Percentiles rank a stretch among this genome's conserved stretches.
These are phyloP conservation scores for Apamea sordens DNA, from an alignment of 2,888 invertebrate genomes.

Conservation along the genomic window DNA sequence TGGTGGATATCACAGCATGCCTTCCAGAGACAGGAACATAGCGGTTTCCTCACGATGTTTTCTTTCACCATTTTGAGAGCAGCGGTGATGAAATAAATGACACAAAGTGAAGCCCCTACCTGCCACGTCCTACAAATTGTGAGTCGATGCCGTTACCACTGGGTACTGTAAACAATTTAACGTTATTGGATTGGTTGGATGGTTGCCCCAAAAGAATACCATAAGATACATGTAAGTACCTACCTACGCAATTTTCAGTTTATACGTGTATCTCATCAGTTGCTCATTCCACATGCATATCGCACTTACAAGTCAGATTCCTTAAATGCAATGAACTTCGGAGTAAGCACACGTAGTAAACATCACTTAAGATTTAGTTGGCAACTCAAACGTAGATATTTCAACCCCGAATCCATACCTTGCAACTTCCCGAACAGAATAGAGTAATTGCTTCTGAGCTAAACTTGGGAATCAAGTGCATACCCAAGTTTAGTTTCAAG, in stretches of 20 bases:
- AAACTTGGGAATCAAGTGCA: constrained; percentile 76
- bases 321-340: constrained; percentile 29
- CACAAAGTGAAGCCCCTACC: too few species aligned
- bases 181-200: background rate
- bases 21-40: background rate
- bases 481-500: constrained; percentile 73
- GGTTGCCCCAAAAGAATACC: background rate
- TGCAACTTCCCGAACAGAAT: constrained; percentile 63
- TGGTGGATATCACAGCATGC: too few species aligned
- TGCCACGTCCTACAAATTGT: background rate
- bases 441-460: constrained; percentile 76
- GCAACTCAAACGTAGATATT: constrained; percentile 60
- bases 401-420: constrained; percentile 56
- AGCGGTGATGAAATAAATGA: background rate
- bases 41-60: background rate
- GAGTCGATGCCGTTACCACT: background rate
- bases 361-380: constrained; percentile 49
- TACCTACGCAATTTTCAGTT: background rate
- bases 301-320: constrained; percentile 18
- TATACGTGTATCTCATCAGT: background rate
- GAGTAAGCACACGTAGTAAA: constrained; percentile 36
- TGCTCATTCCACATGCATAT: constrained; percentile 1
- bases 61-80: background rate
- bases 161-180: background rate
- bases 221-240: too few species aligned